Evolutionary conservation across 2,888 invertebrate species (phyloP).

Genomic region (Litoditis marina): DNA sequence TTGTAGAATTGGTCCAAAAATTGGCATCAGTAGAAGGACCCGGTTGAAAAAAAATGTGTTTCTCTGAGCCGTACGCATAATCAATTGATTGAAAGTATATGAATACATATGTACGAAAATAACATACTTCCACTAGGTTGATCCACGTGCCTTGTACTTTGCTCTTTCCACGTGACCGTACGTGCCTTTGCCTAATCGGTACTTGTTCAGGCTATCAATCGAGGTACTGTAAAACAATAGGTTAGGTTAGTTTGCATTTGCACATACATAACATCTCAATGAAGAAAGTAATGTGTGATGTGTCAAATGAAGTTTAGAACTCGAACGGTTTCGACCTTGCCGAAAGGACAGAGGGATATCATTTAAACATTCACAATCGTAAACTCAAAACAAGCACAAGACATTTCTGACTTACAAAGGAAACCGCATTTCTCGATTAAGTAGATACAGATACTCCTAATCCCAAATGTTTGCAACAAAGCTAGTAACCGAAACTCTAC

Average conservation of each 20-base stretch:
- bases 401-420: too few relatives aligned
- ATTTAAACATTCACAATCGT: background rate
- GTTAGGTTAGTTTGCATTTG: too few relatives aligned
- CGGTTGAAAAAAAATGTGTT: too few relatives aligned
- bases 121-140: conserved; percentile 9
- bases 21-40: too few relatives aligned
- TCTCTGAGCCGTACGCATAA: background rate
- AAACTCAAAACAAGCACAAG: too few relatives aligned
- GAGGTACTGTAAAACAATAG: too few relatives aligned
- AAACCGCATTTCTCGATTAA: background rate
- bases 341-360: background rate
- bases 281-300: background rate
- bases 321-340: background rate
- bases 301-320: background rate
- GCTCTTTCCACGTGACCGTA: conserved; percentile 32
- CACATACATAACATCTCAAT: background rate
- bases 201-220: conserved; percentile 25
- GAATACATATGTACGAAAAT: background rate
- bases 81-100: background rate
- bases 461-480: too few relatives aligned
- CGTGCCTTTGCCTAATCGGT: conserved; percentile 27
- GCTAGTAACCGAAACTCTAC: too few relatives aligned
- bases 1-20: too few relatives aligned
- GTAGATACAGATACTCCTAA: background rate
- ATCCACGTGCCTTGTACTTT: background rate